A percentile compares a stretch with the other conserved stretches of the same genome.
phyloP scores from a whole-genome alignment of 1,140 invertebrate species.

The Caligus rogercresseyi region DNA sequence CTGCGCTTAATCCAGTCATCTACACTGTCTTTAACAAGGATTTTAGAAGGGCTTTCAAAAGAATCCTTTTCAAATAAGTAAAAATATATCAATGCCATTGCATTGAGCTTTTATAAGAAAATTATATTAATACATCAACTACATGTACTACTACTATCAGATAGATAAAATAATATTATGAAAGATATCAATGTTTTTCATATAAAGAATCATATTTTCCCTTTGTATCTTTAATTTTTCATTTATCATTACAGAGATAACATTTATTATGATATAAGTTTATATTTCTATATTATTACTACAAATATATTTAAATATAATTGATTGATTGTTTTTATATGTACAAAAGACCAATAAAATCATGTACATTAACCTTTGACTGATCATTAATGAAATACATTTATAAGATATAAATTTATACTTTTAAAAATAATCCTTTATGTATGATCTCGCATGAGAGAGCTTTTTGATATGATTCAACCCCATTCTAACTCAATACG shows the following conservation, averaged over 20 bases:
- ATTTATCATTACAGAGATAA: neutral
- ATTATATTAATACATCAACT: neutral
- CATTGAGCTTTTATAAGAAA: neutral
- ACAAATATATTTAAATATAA: neutral
- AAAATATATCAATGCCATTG: neutral
- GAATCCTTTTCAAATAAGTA: slow-evolving; percentile 28
- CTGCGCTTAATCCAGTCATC: slow-evolving; percentile 82
- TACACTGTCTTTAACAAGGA: slow-evolving; percentile 82
- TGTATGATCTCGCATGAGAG: too few relatives aligned
- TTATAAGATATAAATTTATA: too few relatives aligned
- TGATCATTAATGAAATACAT: too few relatives aligned
- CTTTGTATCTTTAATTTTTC: neutral
- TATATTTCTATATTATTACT: neutral
- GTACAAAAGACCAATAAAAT: neutral
- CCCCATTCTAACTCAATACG: too few relatives aligned
- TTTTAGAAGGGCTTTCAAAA: slow-evolving; percentile 80
- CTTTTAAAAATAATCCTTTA: too few relatives aligned
- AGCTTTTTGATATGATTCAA: too few relatives aligned
- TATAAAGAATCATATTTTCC: neutral
- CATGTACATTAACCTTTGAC: neutral
- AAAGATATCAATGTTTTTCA: neutral
- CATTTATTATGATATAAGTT: neutral
- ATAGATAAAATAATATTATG: neutral
- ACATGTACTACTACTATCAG: too few relatives aligned
- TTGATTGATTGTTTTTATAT: too few relatives aligned